Percentiles rank a stretch among this genome's conserved stretches.
Evolutionary conservation across 2,113 vertebrate species (phyloP).

Genomic region (Felis chaus): DNA sequence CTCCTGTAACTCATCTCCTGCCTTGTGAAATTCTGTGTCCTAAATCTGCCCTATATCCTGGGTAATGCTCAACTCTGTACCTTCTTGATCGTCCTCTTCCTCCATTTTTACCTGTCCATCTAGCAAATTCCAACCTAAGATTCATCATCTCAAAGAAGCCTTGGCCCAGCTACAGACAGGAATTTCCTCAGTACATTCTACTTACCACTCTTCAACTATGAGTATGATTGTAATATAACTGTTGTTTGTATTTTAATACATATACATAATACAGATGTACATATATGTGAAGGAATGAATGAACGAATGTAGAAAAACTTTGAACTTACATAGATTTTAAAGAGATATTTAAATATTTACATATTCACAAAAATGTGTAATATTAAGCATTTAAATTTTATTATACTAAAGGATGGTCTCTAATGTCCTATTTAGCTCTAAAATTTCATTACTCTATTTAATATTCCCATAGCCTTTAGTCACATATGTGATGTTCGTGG

Average conservation of each 20-base stretch:
- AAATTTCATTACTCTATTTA: background rate
- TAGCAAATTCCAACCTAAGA: background rate
- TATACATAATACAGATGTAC: background rate
- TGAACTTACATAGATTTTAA: conserved; percentile 5
- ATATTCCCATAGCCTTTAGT: background rate
- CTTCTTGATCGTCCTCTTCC: background rate
- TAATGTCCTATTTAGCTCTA: background rate
- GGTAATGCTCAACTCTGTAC: no score
- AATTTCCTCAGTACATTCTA: background rate
- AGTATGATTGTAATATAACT: background rate
- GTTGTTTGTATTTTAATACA: background rate
- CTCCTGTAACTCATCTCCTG: background rate
- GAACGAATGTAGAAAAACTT: background rate
- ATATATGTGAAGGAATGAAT: background rate
- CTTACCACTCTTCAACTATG: background rate
- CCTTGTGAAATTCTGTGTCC: background rate
- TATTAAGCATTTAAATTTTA: conserved; percentile 34
- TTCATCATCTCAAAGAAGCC: background rate
- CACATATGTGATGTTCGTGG: background rate
- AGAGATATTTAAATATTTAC: background rate
- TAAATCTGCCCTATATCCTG: background rate
- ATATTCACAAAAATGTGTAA: background rate
- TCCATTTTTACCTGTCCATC: background rate
- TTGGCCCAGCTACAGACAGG: background rate
- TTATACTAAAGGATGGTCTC: background rate